These are phyloP conservation scores for Avahi laniger DNA, from an alignment of 2,797 vertebrate genomes.

Conservation along the genomic window DNA sequence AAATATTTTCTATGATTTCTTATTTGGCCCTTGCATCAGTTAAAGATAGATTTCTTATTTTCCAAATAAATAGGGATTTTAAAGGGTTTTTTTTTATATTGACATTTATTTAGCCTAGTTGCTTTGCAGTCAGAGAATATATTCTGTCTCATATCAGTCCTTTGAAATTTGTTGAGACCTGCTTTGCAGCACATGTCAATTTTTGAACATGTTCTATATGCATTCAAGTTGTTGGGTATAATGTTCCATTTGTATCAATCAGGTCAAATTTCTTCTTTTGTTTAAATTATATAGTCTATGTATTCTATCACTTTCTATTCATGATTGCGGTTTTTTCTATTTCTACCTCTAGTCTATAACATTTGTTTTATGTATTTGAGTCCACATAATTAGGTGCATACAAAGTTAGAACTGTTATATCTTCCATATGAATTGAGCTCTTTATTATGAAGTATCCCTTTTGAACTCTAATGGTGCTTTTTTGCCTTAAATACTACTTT, in stretches of 20 bases:
- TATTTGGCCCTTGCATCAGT: neutral
- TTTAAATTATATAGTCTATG: neutral
- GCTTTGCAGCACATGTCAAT: neutral
- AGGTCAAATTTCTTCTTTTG: neutral
- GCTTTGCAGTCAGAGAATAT: neutral
- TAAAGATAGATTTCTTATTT: neutral
- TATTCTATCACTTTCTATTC: neutral
- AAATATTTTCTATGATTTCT: neutral
- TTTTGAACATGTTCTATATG: neutral
- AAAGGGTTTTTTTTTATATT: neutral
- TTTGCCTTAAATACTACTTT: neutral
- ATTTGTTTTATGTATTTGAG: conserved; percentile 18
- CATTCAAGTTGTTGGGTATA: neutral
- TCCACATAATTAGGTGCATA: neutral
- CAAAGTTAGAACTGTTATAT: neutral
- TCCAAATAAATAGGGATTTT: neutral
- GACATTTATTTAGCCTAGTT: neutral
- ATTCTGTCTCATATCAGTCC: neutral
- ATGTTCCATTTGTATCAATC: neutral
- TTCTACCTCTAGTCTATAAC: neutral
- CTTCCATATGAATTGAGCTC: neutral
- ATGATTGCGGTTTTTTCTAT: neutral
- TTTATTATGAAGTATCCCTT: neutral
- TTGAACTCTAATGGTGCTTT: neutral
- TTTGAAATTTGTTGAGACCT: neutral